Evolutionary conservation across 2,888 invertebrate genomes (phyloP).

Genomic region (Leptinotarsa juncta): DNA sequence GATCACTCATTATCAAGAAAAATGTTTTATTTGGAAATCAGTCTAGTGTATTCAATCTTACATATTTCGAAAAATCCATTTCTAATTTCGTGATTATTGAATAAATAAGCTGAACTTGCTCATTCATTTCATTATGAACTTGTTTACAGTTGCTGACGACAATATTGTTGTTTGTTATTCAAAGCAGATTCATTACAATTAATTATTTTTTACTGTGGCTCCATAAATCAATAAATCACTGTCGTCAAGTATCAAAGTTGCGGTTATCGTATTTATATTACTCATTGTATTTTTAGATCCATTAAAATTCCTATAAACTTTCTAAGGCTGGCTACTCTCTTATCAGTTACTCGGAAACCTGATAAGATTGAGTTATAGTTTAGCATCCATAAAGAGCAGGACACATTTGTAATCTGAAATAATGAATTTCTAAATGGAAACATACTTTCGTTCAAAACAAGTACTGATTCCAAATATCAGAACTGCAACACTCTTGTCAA

Average conservation of each 20-base stretch:
- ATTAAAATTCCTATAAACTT: conserved; percentile 3
- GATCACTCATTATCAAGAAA: too few relatives aligned
- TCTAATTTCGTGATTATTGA: not conserved
- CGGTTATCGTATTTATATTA: conserved; percentile 5
- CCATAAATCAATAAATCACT: conserved; percentile 4
- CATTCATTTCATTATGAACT: not conserved
- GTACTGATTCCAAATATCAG: too few relatives aligned
- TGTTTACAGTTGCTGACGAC: conserved; percentile 2
- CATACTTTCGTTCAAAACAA: too few relatives aligned
- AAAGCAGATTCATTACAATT: conserved; percentile 1
- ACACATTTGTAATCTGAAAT: not conserved
- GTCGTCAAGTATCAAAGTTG: conserved; percentile 14
- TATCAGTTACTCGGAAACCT: conserved; percentile 8
- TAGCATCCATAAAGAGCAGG: not conserved
- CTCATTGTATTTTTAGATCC: conserved; percentile 13
- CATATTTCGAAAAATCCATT: not conserved
- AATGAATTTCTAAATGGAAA: not conserved
- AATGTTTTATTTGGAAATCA: too few relatives aligned
- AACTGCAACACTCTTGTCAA: too few relatives aligned
- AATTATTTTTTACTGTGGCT: conserved; percentile 1
- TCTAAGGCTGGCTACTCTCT: not conserved
- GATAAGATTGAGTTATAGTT: conserved; percentile 9
- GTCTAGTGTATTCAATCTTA: too few relatives aligned
- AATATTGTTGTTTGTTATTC: conserved; percentile 15
- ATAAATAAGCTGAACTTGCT: not conserved